Base-by-base conservation (phyloP, 2,888 invertebrate genomes). In the Selenia dentaria region DNA sequence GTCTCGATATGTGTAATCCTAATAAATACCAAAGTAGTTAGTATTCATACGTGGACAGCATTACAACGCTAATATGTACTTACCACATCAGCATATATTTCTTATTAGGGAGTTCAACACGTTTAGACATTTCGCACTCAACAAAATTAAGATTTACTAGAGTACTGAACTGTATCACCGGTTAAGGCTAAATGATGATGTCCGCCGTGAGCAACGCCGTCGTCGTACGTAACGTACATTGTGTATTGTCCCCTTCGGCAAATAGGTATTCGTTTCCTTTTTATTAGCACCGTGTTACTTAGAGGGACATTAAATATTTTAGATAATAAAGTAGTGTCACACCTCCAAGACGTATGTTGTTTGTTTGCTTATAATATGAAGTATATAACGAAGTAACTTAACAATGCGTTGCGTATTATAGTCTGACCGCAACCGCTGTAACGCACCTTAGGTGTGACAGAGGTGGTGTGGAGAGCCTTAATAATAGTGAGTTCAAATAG, bases 71-170 rank as follows among this genome's bases (percentile, higher is more conserved):
- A 16, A 16, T 16, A 16, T 16, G 16, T 27, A 73, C 79, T 77
- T 67, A 83, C 82, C 78, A 67, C 43, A 79, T 73, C 13, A 64
- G 62, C 45, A 66, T 58, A 60, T 80, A 81, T 54, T 74, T 72
- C 42, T 69, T 70, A 31, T 61, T 69, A 2, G 57, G 47, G 9
- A 62, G 43, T 45, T 67, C 58, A 26, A 69, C 42, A 28, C 43
- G 32, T 36, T 59, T 54, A 26, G 72, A 52, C 74, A 77, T 74
- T 29, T 43, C 53, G 20, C 20, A 39, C 20, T 20, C 22, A 29
- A 8, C 28, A 41, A 10, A 13, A 28, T 38, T 50, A 34, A 46
- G 34, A 49, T 37, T 37, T 31, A 2, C 0, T 28, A 18, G 1
- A 31, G 33, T 43, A 39, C 54, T 50, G 56, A 44, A 14, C 53